phyloP scores from a whole-genome alignment of 2,113 vertebrate genomes.

The Nibea coibor region DNA sequence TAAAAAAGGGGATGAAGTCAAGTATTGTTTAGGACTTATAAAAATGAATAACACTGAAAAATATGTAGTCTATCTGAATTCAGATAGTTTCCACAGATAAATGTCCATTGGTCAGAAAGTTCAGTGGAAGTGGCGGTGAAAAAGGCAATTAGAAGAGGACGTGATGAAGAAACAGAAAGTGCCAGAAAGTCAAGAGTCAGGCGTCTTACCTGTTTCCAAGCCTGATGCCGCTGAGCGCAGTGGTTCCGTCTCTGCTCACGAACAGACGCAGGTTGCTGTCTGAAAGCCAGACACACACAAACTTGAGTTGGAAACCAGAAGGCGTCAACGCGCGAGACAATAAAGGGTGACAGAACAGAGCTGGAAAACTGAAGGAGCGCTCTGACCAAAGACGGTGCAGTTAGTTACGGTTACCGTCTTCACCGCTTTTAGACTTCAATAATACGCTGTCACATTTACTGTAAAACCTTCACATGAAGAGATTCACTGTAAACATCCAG shows the following conservation, averaged over 20 bases:
- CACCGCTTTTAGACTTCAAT: background rate
- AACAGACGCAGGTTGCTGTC: conserved; percentile 97
- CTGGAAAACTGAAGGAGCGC: background rate
- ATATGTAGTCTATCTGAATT: background rate
- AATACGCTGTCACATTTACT: background rate
- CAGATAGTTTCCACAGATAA: background rate
- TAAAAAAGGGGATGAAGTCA: too few species aligned
- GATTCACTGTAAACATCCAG: background rate
- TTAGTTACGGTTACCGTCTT: too few species aligned
- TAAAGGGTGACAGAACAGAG: background rate
- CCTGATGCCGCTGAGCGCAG: conserved; percentile 91
- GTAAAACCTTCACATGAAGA: background rate
- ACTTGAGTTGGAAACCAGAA: background rate
- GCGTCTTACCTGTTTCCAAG: conserved; percentile 90
- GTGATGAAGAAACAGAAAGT: background rate
- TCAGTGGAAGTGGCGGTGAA: background rate
- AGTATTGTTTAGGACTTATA: too few species aligned
- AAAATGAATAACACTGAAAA: too few species aligned
- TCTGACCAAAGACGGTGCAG: conserved; percentile 3
- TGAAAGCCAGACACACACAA: conserved; percentile 62
- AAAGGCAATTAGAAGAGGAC: background rate
- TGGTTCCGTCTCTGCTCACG: conserved; percentile 93
- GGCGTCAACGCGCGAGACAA: background rate
- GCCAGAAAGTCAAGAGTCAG: background rate
- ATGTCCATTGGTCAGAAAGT: background rate